Conservation (phyloP, 2,113 vertebrate species). For the Clarias magur region DNA sequence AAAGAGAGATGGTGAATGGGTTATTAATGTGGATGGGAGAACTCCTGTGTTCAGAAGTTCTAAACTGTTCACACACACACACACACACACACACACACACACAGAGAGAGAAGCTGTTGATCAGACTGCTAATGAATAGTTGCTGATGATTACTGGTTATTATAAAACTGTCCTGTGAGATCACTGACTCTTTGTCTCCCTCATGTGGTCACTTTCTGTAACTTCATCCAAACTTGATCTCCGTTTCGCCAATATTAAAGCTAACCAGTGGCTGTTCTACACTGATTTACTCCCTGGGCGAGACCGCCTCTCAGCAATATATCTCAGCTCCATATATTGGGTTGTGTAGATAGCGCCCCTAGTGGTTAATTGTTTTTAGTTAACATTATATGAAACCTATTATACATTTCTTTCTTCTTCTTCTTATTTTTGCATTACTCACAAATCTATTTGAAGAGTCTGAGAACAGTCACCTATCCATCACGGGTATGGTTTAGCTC, state of each 20-base stretch:
- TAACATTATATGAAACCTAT: neutral
- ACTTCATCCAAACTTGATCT: neutral
- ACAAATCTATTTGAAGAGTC: neutral
- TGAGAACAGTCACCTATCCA: neutral
- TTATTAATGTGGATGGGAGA: constrained; percentile 31
- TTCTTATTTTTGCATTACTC: no score
- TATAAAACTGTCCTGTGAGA: neutral
- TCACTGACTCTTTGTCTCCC: neutral
- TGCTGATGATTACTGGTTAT: neutral
- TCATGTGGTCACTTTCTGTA: neutral
- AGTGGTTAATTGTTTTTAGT: neutral
- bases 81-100: constrained; percentile 3
- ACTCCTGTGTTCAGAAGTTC: neutral
- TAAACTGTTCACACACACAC: neutral
- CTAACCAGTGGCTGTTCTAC: no score
- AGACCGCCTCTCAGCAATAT: no score
- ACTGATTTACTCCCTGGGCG: no score
- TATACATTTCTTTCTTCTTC: neutral
- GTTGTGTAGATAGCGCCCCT: neutral
- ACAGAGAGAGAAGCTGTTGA: neutral
- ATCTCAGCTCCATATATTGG: neutral
- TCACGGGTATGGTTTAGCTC: neutral
- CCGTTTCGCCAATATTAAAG: neutral
- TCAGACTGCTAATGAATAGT: neutral
- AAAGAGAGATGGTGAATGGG: neutral